Percentiles rank a stretch among this genome's conserved stretches.
Evolutionary conservation across 2,888 invertebrate genomes (phyloP).

Genomic region (Drosophila helvetica): DNA sequence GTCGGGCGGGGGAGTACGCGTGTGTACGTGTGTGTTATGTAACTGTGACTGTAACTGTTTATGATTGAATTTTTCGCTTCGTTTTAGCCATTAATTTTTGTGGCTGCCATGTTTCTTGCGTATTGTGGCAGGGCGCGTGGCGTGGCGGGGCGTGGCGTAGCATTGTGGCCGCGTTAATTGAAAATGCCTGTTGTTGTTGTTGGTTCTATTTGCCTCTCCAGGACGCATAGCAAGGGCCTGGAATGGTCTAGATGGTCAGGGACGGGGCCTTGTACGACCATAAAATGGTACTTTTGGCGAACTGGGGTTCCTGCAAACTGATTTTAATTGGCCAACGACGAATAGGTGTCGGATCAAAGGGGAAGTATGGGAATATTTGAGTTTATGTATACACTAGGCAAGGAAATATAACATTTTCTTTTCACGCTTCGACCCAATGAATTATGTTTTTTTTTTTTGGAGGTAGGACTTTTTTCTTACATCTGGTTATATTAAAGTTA

Average conservation of each 20-base stretch:
- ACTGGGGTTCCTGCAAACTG: not conserved
- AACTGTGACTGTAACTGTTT: conserved; percentile 57
- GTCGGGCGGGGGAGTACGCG: not conserved
- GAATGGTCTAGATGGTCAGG: not conserved
- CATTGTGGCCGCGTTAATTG: conserved; percentile 51
- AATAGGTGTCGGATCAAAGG: not conserved
- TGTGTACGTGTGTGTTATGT: conserved; percentile 42
- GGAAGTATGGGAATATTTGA: not conserved
- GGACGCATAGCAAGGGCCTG: not conserved
- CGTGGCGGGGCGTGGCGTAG: conserved; percentile 29
- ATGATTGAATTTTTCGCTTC: conserved; percentile 43
- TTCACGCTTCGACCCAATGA: too few relatives aligned
- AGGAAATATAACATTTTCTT: too few relatives aligned
- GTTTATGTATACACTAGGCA: too few relatives aligned
- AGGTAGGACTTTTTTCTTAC: too few relatives aligned
- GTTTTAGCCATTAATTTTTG: conserved; percentile 40
- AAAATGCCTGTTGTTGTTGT: conserved; percentile 40
- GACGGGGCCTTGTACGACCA: not conserved
- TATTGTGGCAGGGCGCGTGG: conserved; percentile 42
- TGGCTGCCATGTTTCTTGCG: conserved; percentile 23
- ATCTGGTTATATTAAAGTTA: too few relatives aligned
- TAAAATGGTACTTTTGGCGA: not conserved
- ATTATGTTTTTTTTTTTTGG: too few relatives aligned
- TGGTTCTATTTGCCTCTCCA: not conserved
- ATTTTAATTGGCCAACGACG: not conserved